A percentile compares a stretch with the other conserved stretches of the same genome.
These are phyloP conservation scores for Thamnophis elegans DNA, from an alignment of 2,797 vertebrate species.

Conservation along the genomic window DNA sequence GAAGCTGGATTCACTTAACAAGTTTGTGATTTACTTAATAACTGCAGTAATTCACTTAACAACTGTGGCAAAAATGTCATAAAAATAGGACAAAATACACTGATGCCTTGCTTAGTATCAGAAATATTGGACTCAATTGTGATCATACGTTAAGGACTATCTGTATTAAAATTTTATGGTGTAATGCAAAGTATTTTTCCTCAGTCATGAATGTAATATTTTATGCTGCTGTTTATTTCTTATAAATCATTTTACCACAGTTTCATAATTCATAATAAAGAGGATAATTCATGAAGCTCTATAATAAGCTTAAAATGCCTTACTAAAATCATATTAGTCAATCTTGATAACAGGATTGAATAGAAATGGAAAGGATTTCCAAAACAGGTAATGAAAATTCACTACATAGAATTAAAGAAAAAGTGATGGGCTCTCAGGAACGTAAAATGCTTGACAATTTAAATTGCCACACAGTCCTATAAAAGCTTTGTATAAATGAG, in stretches of 20 bases:
- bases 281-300: constrained; percentile 48
- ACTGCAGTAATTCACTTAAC: not conserved
- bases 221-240: constrained; percentile 54
- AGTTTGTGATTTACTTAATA: not conserved
- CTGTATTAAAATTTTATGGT: not conserved
- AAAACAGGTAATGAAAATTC: constrained; percentile 66
- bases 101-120: not conserved
- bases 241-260: constrained; percentile 56
- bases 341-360: constrained; percentile 61
- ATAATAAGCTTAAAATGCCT: constrained; percentile 60
- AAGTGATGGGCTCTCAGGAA: constrained; percentile 57
- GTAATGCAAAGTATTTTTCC: constrained; percentile 39
- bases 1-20: not conserved
- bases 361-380: constrained; percentile 64
- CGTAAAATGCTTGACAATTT: constrained; percentile 62
- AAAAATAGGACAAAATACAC: not conserved
- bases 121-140: not conserved
- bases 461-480: constrained; percentile 37
- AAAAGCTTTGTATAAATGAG: not conserved
- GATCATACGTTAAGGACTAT: not conserved
- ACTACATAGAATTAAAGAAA: constrained; percentile 61
- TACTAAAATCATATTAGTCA: constrained; percentile 55
- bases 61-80: not conserved
- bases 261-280: constrained; percentile 49
- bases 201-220: constrained; percentile 40